Base-by-base conservation (phyloP, 30 jellyfish, hydroid and myxozoan species). In the Phacellophora camtschatica region DNA sequence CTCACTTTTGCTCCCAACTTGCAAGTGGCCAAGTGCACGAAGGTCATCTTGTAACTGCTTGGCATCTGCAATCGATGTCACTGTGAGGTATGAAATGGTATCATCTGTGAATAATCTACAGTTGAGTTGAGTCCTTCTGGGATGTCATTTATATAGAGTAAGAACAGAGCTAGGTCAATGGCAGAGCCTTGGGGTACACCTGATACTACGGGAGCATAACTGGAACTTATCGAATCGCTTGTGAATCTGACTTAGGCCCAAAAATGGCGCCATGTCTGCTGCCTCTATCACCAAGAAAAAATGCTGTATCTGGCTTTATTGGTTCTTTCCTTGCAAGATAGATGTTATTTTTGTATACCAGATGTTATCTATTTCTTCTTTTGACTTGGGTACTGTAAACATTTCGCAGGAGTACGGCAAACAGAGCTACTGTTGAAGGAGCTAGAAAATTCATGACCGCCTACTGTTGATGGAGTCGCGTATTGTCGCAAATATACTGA, bases 391-490 rank as follows among this genome's bases (percentile, higher is more conserved):
- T 43, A 43, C 57, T 58, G 73, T 19, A 22, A 20, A 58, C 22
- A 58, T 58, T 58, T 58, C 8, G 48, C 73, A 58, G 13, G 73
- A 58, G 73, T 25, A 58, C 29, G 6, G 73, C 73, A 4, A 58
- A 22, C n/a, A 58, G 37, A 58, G 37, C 48, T 58, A 58, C 73
- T 20, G 73, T 58, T 34, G 29, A 58, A 58, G 73, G 73, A 58
- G 73, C 73, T 20, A 58, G 73, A 58, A 20, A 58, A 58, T 58
- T 34, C 73, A 58, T 58, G 48, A 58, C 73, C 73, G 73, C 73
- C 42, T 18, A 4, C 45, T 43, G n/a, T n/a, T n/a, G n/a, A n/a
- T 43, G 57, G 57, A 43, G 16, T 18, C 11, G 55, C 55, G 55
- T 1, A 41, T 41, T 18, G 0, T 1, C 55, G 16, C 55, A 18